A percentile compares a stretch with the other conserved stretches of the same genome.
Evolutionary conservation across 2,113 vertebrate species (phyloP).

Genomic region (Anguilla rostrata): DNA sequence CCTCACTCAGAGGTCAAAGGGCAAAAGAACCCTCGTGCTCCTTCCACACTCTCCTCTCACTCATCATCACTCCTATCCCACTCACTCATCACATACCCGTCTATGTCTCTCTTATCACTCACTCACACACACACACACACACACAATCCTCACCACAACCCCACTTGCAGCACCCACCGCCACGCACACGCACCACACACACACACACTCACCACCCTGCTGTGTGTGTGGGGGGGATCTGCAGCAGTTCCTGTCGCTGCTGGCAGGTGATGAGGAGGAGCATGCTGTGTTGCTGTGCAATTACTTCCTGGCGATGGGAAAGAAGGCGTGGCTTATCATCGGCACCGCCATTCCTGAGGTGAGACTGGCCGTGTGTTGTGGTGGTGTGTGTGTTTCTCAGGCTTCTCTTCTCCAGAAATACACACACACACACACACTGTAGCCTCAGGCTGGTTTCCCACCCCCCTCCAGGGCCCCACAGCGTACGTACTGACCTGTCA

Average conservation of each 20-base stretch:
- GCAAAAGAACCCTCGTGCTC: not conserved
- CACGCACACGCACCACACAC: too few relatives aligned
- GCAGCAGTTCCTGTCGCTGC: slow-evolving; percentile 93
- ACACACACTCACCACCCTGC: not conserved
- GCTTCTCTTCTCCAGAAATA: too few relatives aligned
- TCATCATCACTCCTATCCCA: too few relatives aligned
- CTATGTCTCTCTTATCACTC: too few relatives aligned
- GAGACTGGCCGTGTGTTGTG: too few relatives aligned
- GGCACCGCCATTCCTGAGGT: slow-evolving; percentile 94
- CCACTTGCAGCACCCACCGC: too few relatives aligned
- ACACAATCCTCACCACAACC: too few relatives aligned
- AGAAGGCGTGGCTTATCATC: slow-evolving; percentile 87
- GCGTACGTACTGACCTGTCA: slow-evolving; percentile 89
- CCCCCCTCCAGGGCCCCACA: slow-evolving; percentile 79
- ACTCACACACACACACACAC: too few relatives aligned
- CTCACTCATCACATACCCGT: too few relatives aligned
- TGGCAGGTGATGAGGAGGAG: slow-evolving; percentile 94
- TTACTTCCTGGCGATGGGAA: slow-evolving; percentile 91
- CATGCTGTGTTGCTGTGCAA: slow-evolving; percentile 91
- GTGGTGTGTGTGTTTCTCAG: not conserved
- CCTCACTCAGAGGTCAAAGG: not conserved
- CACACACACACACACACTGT: not conserved
- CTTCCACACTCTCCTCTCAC: too few relatives aligned
- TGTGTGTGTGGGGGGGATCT: not conserved
- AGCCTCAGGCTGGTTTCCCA: too few relatives aligned